Percentiles rank a stretch among this genome's conserved stretches.
phyloP scores from a whole-genome alignment of 2,113 vertebrate genomes.

The Sapayoa aenigma region DNA sequence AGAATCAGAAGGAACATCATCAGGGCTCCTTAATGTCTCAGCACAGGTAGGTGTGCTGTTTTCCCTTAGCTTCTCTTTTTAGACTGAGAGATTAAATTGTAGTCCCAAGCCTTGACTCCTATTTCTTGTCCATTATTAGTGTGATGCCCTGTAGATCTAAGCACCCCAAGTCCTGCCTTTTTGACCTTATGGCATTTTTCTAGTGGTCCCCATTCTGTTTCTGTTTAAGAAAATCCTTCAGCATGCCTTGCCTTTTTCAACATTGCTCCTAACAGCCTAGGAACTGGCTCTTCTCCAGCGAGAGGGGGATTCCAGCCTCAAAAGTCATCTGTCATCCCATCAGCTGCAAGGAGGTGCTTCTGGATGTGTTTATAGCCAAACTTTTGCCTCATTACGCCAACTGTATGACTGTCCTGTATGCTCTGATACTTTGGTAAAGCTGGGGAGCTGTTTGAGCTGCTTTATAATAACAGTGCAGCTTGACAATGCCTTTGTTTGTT shows the following conservation, averaged over 20 bases:
- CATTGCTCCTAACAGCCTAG: neutral
- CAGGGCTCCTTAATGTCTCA: slow-evolving; percentile 92
- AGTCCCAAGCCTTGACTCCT: neutral
- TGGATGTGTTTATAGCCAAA: neutral
- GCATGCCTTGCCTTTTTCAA: neutral
- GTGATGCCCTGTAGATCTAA: neutral
- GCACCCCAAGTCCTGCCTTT: neutral
- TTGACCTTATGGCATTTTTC: neutral
- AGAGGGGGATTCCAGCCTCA: neutral
- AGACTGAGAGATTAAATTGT: neutral
- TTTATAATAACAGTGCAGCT: neutral
- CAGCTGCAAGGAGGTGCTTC: neutral
- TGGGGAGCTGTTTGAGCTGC: neutral
- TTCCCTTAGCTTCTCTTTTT: neutral
- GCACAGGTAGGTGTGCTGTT: slow-evolving; percentile 81
- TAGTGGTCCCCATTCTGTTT: neutral
- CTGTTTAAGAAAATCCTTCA: neutral
- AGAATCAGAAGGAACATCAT: slow-evolving; percentile 93
- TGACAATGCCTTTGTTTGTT: slow-evolving; percentile 31
- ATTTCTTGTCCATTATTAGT: neutral
- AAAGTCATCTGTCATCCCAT: neutral
- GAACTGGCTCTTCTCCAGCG: neutral
- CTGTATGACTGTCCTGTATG: neutral
- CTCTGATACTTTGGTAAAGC: neutral
- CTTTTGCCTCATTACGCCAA: neutral